A percentile compares a stretch with the other conserved stretches of the same genome.
Evolutionary conservation across 2,888 invertebrate genomes (phyloP).

Genomic region (Cenopis cana): DNA sequence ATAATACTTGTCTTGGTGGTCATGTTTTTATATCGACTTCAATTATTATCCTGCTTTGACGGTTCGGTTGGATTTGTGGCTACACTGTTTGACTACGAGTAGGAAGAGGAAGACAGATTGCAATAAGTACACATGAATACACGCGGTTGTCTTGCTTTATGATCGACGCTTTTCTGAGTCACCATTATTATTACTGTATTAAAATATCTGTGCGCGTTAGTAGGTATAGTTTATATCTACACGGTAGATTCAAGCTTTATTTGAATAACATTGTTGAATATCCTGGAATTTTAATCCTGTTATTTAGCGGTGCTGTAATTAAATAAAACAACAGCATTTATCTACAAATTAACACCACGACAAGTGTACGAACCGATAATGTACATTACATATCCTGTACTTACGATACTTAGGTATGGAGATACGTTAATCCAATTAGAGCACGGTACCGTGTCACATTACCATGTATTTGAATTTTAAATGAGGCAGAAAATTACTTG

Average conservation of each 20-base stretch:
- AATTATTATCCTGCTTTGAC: neutral
- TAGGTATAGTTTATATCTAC: no score
- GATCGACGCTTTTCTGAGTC: neutral
- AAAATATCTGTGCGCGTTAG: neutral
- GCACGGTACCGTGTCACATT: slow-evolving; percentile 42
- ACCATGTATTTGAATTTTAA: slow-evolving; percentile 43
- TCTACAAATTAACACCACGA: slow-evolving; percentile 31
- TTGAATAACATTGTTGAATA: neutral
- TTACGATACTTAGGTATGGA: slow-evolving; percentile 30
- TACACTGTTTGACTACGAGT: neutral
- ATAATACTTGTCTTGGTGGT: slow-evolving; percentile 42
- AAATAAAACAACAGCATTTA: slow-evolving; percentile 28
- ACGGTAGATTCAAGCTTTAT: neutral
- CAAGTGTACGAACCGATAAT: slow-evolving; percentile 37
- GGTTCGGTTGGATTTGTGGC: neutral
- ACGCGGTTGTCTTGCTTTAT: neutral
- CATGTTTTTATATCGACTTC: slow-evolving; percentile 34
- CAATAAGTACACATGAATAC: neutral
- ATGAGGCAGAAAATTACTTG: slow-evolving; percentile 45
- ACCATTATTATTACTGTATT: no score
- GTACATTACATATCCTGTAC: slow-evolving; percentile 32
- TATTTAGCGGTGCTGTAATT: slow-evolving; percentile 23
- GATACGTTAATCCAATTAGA: slow-evolving; percentile 44
- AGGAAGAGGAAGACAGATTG: neutral
- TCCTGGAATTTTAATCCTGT: neutral